Percentiles rank a stretch among this genome's conserved stretches.
Conservation (phyloP, 92 coral and sea anemone genomes). For the Epizoanthus illoricatus region DNA sequence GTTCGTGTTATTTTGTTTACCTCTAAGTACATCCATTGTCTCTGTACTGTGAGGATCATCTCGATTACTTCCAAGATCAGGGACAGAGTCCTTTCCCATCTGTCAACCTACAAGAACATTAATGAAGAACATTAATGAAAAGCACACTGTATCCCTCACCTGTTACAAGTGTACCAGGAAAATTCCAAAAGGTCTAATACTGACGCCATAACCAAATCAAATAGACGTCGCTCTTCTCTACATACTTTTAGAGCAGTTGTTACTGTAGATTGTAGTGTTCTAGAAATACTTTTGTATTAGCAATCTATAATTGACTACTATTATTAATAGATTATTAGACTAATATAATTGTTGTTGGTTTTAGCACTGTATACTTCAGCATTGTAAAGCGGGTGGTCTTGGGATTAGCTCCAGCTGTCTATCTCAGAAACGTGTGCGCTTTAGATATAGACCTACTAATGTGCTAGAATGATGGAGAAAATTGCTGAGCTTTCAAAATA, state of each 20-base stretch:
- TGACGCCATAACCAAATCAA: not conserved
- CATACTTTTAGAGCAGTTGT: not conserved
- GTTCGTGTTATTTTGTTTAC: conserved; percentile 41
- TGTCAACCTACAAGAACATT: conserved; percentile 73
- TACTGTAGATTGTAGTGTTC: not conserved
- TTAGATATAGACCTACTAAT: no score
- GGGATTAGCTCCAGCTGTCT: no score
- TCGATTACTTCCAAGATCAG: conserved; percentile 96
- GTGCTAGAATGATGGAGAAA: no score
- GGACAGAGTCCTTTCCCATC: conserved; percentile 98
- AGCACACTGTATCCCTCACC: not conserved
- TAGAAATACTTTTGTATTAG: not conserved
- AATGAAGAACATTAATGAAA: not conserved
- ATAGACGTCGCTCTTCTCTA: not conserved
- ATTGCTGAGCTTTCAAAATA: no score
- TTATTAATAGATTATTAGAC: no score
- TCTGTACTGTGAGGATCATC: conserved; percentile 95
- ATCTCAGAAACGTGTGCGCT: no score
- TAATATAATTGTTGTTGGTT: no score
- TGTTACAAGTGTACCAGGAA: not conserved
- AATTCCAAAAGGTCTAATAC: not conserved
- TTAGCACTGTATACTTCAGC: no score
- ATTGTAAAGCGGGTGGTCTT: no score
- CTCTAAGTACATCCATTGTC: conserved; percentile 99
- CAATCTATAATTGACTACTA: no score